Percentiles rank a stretch among this genome's conserved stretches.
Evolutionary conservation across 2,797 vertebrate genomes (phyloP).

Genomic region (Cossypha polioptera): DNA sequence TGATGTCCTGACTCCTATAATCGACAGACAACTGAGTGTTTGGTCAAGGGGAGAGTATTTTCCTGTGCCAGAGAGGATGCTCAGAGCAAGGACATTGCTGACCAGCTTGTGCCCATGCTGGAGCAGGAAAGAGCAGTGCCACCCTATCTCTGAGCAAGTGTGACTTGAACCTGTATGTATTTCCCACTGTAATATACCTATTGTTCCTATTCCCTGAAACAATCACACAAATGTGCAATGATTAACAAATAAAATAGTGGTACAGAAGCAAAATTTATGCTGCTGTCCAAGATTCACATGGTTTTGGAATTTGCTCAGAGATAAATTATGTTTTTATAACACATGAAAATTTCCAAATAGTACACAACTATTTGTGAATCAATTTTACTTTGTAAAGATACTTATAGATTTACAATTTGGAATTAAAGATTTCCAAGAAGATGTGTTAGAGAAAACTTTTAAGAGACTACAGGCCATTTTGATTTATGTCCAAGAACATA

Average conservation of each 20-base stretch:
- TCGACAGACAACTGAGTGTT: rapidly evolving
- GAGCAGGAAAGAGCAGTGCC: background rate
- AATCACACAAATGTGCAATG: background rate
- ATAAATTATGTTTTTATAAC: background rate
- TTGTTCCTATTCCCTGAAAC: background rate
- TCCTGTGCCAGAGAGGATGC: background rate
- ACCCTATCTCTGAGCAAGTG: background rate
- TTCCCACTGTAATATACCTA: background rate
- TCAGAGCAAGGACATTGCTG: background rate
- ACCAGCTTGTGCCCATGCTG: background rate
- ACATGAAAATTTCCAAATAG: background rate
- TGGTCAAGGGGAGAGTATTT: background rate
- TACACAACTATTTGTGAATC: background rate
- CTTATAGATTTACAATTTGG: background rate
- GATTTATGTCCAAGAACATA: background rate
- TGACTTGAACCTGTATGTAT: background rate
- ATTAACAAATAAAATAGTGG: background rate
- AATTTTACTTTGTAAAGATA: background rate
- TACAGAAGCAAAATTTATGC: background rate
- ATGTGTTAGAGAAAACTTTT: background rate
- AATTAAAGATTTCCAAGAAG: background rate
- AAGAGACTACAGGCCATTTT: background rate
- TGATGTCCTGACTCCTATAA: background rate
- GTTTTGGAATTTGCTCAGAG: background rate
- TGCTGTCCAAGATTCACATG: background rate